Conservation (phyloP, 2,888 invertebrate genomes). For the Galeopsomyia nigrocyanea region DNA sequence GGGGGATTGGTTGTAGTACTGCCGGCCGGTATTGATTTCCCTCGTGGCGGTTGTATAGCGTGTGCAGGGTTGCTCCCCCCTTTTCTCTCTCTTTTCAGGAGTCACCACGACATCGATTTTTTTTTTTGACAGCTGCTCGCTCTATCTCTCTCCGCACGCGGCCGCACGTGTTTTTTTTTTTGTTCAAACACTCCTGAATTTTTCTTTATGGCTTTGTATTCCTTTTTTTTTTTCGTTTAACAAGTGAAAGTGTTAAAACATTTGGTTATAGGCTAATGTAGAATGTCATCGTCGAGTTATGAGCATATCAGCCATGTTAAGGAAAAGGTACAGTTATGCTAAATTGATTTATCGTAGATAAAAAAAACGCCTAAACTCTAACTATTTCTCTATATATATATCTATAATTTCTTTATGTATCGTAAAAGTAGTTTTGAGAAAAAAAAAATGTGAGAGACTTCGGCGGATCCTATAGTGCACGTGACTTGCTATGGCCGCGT, state of each 20-base stretch:
- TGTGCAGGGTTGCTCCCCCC: too few species aligned
- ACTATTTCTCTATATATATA: background rate
- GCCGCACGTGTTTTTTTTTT: conserved; percentile 11
- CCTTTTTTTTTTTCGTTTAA: too few species aligned
- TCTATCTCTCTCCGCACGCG: conserved; percentile 22
- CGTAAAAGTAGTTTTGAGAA: too few species aligned
- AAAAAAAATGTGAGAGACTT: too few species aligned
- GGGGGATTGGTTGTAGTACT: conserved; percentile 46
- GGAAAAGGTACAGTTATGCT: conserved; percentile 38
- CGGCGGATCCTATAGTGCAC: too few species aligned
- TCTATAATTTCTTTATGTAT: background rate
- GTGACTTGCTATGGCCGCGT: too few species aligned
- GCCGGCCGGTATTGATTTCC: conserved; percentile 50
- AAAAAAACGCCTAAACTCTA: background rate
- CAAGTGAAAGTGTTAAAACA: too few species aligned
- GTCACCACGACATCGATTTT: conserved; percentile 63
- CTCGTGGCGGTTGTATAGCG: conserved; percentile 28
- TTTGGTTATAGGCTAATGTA: conserved; percentile 14
- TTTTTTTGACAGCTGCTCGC: conserved; percentile 64
- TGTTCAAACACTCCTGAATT: background rate
- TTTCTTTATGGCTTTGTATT: too few species aligned
- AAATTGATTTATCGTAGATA: conserved; percentile 7
- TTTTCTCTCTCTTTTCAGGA: conserved; percentile 1
- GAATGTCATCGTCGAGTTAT: conserved; percentile 40
- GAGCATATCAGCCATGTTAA: conserved; percentile 44